Percentiles rank a stretch among this genome's conserved stretches.
Conservation (phyloP, 2,113 vertebrate genomes). For the Arenaria interpres region DNA sequence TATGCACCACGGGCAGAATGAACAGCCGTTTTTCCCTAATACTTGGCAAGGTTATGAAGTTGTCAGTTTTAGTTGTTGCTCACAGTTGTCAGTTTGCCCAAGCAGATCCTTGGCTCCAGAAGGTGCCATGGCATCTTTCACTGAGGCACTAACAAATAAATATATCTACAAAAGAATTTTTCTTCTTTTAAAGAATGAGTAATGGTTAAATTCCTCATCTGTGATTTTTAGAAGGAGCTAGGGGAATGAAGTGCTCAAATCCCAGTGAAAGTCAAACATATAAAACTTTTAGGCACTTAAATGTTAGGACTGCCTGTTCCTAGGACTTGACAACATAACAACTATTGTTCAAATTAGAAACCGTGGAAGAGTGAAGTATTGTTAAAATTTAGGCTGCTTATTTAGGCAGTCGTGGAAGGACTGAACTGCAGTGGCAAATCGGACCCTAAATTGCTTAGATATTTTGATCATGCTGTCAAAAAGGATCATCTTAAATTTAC, state of each 20-base stretch:
- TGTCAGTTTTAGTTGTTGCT: background rate
- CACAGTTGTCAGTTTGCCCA: background rate
- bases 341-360: background rate
- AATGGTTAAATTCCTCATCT: background rate
- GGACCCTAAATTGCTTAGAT: background rate
- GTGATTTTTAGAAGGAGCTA: background rate
- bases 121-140: background rate
- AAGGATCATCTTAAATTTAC: background rate
- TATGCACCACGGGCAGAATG: background rate
- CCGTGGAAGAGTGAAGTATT: background rate
- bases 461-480: background rate
- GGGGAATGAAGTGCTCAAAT: background rate
- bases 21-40: background rate
- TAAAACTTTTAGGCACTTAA: background rate
- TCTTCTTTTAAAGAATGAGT: background rate
- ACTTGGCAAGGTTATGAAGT: background rate
- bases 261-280: background rate
- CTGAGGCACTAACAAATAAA: background rate
- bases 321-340: background rate
- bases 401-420: background rate
- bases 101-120: background rate
- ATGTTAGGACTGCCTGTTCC: background rate
- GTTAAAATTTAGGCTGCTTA: background rate
- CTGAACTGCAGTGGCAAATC: background rate
- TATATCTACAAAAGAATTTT: background rate